phyloP scores from a whole-genome alignment of 2,113 vertebrate genomes.

The Corythaeola cristata region DNA sequence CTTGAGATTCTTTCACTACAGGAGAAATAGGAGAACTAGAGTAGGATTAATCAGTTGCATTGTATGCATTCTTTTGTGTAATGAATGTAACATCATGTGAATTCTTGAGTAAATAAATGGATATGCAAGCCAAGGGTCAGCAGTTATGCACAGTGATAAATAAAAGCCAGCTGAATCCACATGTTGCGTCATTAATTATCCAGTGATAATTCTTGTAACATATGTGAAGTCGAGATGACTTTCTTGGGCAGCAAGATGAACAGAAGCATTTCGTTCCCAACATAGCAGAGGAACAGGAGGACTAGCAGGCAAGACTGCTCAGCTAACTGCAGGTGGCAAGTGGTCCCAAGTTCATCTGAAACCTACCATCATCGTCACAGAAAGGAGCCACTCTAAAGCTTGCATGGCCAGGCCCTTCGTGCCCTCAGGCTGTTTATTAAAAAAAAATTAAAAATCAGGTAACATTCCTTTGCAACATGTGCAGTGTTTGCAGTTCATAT shows the following conservation, averaged over 20 bases:
- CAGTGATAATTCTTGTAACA: not conserved
- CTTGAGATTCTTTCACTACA: not conserved
- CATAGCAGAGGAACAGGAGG: not conserved
- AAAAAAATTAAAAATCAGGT: slow-evolving; percentile 16
- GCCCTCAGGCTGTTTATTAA: not conserved
- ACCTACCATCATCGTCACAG: not conserved
- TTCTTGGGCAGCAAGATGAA: not conserved
- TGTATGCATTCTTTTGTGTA: slow-evolving; percentile 2
- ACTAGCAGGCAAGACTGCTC: not conserved
- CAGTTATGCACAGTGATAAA: not conserved
- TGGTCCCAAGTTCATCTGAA: not conserved
- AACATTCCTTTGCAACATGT: slow-evolving; percentile 15
- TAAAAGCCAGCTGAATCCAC: not conserved
- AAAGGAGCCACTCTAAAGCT: not conserved
- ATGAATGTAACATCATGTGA: not conserved
- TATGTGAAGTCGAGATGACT: not conserved
- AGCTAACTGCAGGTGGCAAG: not conserved
- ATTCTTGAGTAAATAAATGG: not conserved
- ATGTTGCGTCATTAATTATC: not conserved
- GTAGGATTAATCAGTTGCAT: not conserved
- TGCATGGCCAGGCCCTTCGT: not conserved
- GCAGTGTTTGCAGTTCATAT: not conserved
- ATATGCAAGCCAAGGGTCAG: not conserved
- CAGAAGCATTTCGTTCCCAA: not conserved
- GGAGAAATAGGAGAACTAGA: not conserved